Percentiles rank a stretch among this genome's conserved stretches.
Evolutionary conservation across 2,797 vertebrate species (phyloP).

Genomic region (Sardinella longiceps): DNA sequence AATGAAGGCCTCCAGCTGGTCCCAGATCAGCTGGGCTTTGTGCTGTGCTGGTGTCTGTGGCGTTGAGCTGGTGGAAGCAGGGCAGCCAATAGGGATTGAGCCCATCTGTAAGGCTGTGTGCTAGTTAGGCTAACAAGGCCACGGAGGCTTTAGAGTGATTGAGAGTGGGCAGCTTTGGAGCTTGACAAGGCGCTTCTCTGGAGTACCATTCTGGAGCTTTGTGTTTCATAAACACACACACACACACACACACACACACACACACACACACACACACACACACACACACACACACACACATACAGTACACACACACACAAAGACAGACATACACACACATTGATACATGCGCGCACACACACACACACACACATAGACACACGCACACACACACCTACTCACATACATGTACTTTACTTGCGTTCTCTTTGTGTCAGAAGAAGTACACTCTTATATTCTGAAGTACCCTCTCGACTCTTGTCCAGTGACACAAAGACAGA

Average conservation of each 20-base stretch:
- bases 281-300: neutral
- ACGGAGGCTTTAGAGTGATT: neutral
- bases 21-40: neutral
- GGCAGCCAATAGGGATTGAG: neutral
- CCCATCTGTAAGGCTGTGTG: neutral
- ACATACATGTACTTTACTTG: neutral
- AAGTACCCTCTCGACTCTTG: too few relatives aligned
- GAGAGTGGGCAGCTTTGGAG: neutral
- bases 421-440: neutral
- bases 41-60: neutral
- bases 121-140: slow-evolving; percentile 19
- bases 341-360: neutral
- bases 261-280: too few relatives aligned
- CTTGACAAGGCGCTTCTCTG: neutral
- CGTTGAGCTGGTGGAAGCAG: neutral
- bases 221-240: neutral
- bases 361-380: neutral
- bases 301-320: neutral
- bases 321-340: neutral
- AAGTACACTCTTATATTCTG: too few relatives aligned
- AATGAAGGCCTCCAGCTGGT: neutral
- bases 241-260: too few relatives aligned
- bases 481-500: neutral
- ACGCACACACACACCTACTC: neutral
- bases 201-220: neutral